A percentile compares a stretch with the other conserved stretches of the same genome.
Conservation (phyloP, 2,113 vertebrate species). For the Oreotrochilus melanogaster region DNA sequence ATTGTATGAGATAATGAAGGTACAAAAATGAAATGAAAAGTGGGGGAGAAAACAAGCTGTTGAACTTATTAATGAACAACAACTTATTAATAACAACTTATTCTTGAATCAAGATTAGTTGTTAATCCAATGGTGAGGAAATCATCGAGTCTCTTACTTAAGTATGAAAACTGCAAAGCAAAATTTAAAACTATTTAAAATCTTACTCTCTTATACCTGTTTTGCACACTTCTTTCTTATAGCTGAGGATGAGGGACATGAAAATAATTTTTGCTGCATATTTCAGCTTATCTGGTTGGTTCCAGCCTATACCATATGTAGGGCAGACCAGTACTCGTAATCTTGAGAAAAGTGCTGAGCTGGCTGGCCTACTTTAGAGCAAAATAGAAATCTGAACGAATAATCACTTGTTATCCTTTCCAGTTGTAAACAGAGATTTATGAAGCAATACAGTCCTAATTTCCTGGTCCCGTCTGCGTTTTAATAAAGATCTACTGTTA, state of each 20-base stretch:
- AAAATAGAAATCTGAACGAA: conserved; percentile 10
- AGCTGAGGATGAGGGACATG: not conserved
- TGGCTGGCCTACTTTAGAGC: conserved; percentile 54
- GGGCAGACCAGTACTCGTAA: conserved; percentile 52
- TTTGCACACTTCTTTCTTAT: not conserved
- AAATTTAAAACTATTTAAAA: not conserved
- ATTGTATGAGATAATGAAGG: not conserved
- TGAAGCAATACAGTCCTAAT: not conserved
- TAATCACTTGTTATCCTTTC: conserved; percentile 48
- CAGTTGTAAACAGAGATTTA: not conserved
- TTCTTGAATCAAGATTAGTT: not conserved
- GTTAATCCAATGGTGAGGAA: not conserved
- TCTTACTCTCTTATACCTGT: not conserved
- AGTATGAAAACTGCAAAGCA: not conserved
- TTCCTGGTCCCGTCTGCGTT: not conserved
- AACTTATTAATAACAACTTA: not conserved
- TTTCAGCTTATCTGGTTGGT: conserved; percentile 20
- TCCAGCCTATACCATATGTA: conserved; percentile 51
- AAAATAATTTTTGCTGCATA: not conserved
- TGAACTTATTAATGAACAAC: not conserved
- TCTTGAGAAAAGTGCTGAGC: conserved; percentile 65
- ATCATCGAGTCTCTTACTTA: not conserved
- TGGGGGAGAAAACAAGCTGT: not conserved
- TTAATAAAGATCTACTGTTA: not conserved
- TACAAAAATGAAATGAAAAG: not conserved